Evolutionary conservation across 2,113 vertebrate genomes (phyloP).

Genomic region (sheep (Ovis aries)): ARS-UI_Ramb_v3.0 NC_056055.1:171019501-171020000

Average conservation of each 20-base stretch:
- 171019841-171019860: neutral
- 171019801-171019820: neutral
- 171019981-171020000: neutral
- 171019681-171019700: neutral
- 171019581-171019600: neutral
- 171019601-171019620: neutral
- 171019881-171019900: no score
- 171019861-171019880: neutral
- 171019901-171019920: no score
- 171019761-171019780: neutral
- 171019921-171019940: neutral
- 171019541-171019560: neutral
- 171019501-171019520: neutral
- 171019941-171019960: neutral
- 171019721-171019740: neutral
- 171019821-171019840: neutral
- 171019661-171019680: neutral
- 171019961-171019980: neutral
- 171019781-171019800: neutral
- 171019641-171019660: neutral
- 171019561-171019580: neutral
- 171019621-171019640: neutral
- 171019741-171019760: neutral
- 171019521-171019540: neutral
- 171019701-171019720: neutral